Evolutionary conservation across 2,113 vertebrate species (phyloP).

Genomic region (Charadrius vociferus): DNA sequence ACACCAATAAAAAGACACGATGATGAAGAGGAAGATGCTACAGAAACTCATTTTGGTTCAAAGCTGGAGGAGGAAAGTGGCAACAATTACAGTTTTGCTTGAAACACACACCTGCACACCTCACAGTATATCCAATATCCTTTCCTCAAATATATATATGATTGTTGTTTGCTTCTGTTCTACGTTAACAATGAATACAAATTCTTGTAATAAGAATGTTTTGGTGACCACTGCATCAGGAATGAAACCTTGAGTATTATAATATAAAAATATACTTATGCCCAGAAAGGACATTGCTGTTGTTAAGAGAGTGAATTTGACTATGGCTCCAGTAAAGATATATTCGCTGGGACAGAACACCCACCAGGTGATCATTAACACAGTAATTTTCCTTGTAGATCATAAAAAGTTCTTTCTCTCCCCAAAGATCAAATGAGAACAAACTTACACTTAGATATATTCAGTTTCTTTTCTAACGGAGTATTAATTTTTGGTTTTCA

Average conservation of each 20-base stretch:
- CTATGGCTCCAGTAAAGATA: background rate
- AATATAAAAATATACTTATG: background rate
- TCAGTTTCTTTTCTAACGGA: background rate
- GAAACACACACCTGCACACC: background rate
- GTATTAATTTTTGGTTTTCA: background rate
- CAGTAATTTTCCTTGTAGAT: background rate
- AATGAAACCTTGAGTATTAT: background rate
- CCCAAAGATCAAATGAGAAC: background rate
- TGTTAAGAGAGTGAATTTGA: background rate
- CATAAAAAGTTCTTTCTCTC: background rate
- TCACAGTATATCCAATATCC: background rate
- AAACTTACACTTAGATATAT: background rate
- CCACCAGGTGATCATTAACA: background rate
- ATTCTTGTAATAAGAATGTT: background rate
- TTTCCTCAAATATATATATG: background rate
- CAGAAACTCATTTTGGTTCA: background rate
- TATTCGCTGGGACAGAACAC: background rate
- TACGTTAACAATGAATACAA: background rate
- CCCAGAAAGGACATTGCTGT: background rate
- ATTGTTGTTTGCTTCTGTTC: background rate
- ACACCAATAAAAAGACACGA: rapidly evolving
- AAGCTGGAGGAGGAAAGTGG: background rate
- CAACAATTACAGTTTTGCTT: background rate
- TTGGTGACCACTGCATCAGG: rapidly evolving
- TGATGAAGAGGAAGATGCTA: background rate